These are phyloP conservation scores for Polypedilum pembai DNA, from an alignment of 1,140 invertebrate genomes.

Conservation along the genomic window DNA sequence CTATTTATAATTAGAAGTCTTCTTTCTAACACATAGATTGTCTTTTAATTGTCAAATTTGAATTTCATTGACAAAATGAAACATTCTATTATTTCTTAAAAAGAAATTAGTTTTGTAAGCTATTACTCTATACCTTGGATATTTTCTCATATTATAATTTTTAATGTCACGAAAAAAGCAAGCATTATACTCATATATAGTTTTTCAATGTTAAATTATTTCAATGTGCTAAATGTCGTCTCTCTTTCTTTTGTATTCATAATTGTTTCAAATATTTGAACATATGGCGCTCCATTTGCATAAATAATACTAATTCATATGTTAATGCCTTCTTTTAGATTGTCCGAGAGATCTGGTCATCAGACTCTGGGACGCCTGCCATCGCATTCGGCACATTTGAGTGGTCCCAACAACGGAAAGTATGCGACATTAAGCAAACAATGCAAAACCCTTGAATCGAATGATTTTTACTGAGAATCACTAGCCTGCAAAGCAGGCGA, in stretches of 20 bases:
- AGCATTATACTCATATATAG: not conserved
- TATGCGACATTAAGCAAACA: constrained; percentile 87
- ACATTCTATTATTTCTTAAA: no score
- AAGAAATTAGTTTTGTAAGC: no score
- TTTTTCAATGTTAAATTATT: not conserved
- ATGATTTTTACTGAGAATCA: constrained; percentile 86
- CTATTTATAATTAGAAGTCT: no score
- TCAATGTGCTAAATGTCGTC: not conserved
- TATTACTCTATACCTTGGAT: no score
- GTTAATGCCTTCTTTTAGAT: not conserved
- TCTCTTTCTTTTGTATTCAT: not conserved
- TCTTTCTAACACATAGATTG: no score
- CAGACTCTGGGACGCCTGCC: constrained; percentile 49
- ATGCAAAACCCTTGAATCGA: constrained; percentile 89
- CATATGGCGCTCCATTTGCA: not conserved
- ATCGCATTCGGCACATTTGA: constrained; percentile 40
- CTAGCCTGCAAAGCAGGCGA: constrained; percentile 51
- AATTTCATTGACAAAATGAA: no score
- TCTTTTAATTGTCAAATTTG: no score
- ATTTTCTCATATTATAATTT: not conserved
- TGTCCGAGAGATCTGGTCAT: constrained; percentile 36
- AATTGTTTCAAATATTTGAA: not conserved
- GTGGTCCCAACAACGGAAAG: constrained; percentile 63
- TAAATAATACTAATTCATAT: not conserved
- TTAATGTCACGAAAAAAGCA: not conserved